These are phyloP conservation scores for Odocoileus hemionus DNA, from an alignment of 2,113 vertebrate species.

Conservation along the genomic window DNA sequence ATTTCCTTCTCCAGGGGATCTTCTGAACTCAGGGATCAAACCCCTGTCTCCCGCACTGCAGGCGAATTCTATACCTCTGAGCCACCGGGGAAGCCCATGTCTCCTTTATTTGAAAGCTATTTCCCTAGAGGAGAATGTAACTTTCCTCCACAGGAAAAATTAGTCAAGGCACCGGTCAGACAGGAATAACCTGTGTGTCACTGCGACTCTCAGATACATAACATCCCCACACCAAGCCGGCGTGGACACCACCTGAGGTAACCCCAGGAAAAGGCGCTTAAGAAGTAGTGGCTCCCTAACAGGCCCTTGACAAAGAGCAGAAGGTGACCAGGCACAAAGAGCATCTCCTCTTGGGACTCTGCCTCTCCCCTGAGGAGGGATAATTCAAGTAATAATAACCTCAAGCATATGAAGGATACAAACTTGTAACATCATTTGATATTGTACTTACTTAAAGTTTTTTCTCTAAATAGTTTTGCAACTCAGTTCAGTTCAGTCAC, in stretches of 20 bases:
- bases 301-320: neutral
- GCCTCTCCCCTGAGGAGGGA: neutral
- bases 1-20: neutral
- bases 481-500: neutral
- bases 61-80: neutral
- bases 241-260: neutral
- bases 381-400: neutral
- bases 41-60: neutral
- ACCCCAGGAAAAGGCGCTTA: neutral
- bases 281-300: neutral
- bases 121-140: neutral
- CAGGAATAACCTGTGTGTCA: neutral
- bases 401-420: neutral
- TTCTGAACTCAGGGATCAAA: neutral
- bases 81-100: neutral
- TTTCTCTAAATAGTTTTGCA: neutral
- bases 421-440: neutral
- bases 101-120: neutral
- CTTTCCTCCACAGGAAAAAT: neutral
- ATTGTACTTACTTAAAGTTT: neutral
- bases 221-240: neutral
- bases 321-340: neutral
- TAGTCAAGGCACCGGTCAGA: neutral
- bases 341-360: neutral
- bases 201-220: neutral